Conservation (phyloP, 2,797 vertebrate species). For the Lepilemur ruficaudatus region DNA sequence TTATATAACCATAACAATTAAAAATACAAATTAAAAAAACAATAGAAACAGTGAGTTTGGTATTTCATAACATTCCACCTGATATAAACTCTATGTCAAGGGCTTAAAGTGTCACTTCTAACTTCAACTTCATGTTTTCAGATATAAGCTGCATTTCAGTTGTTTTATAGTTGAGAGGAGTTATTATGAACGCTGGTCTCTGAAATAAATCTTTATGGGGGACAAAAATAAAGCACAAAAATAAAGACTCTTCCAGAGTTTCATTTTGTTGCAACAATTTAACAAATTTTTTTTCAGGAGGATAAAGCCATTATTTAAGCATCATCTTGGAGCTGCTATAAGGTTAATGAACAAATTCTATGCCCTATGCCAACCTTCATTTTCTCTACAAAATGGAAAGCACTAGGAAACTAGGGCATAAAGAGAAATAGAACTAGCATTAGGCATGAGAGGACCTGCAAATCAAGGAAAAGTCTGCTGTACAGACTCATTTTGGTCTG, state of each 20-base stretch:
- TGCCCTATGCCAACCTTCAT: conserved; percentile 56
- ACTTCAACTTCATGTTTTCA: not conserved
- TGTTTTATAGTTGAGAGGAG: not conserved
- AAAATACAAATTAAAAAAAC: not conserved
- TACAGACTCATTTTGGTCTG: not conserved
- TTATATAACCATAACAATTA: too few relatives aligned
- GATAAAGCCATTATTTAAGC: conserved; percentile 57
- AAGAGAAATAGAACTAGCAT: conserved; percentile 13
- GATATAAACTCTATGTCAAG: not conserved
- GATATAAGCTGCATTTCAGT: not conserved
- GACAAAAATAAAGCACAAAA: not conserved
- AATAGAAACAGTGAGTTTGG: not conserved
- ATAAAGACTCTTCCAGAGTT: conserved; percentile 23
- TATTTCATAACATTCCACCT: not conserved
- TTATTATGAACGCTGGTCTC: not conserved
- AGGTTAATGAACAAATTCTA: conserved; percentile 64
- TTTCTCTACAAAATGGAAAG: conserved; percentile 64
- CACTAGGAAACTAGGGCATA: conserved; percentile 21
- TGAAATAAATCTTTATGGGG: not conserved
- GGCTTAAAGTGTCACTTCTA: not conserved
- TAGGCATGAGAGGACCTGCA: conserved; percentile 12
- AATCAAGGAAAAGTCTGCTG: not conserved
- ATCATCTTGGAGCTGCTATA: conserved; percentile 39
- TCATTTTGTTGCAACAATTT: conserved; percentile 51
- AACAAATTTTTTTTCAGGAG: not conserved